Evolutionary conservation across 2,797 vertebrate species (phyloP).

Genomic region (Garrulus glandarius): DNA sequence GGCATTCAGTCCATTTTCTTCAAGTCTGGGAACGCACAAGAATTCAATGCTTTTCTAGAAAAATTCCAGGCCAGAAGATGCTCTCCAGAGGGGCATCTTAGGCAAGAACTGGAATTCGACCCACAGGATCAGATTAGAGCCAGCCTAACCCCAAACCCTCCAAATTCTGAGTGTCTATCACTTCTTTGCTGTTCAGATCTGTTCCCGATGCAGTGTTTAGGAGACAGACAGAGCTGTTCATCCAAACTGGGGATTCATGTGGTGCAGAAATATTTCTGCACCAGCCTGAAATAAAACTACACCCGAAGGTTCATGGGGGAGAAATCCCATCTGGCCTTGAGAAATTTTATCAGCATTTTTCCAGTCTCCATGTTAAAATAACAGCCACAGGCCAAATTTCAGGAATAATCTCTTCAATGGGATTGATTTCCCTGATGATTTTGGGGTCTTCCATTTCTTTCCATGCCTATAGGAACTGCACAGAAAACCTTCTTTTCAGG

Average conservation of each 20-base stretch:
- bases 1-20: neutral
- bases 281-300: neutral
- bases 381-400: neutral
- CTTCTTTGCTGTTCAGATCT: no score
- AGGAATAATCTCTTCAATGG: neutral
- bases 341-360: neutral
- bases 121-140: neutral
- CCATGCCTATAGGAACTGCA: neutral
- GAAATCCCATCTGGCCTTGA: neutral
- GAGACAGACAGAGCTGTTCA: neutral
- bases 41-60: neutral
- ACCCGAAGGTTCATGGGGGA: accelerated
- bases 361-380: neutral
- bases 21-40: neutral
- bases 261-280: neutral
- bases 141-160: neutral
- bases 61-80: neutral
- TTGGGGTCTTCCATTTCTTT: neutral
- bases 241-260: neutral
- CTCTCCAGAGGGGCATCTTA: neutral
- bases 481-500: neutral
- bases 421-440: neutral
- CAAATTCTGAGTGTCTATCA: neutral
- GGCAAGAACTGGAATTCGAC: neutral
- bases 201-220: neutral